Percentiles rank a stretch among this genome's conserved stretches.
Evolutionary conservation across 2,113 vertebrate species (phyloP).

Genomic region (Nycticryphes semicollaris): DNA sequence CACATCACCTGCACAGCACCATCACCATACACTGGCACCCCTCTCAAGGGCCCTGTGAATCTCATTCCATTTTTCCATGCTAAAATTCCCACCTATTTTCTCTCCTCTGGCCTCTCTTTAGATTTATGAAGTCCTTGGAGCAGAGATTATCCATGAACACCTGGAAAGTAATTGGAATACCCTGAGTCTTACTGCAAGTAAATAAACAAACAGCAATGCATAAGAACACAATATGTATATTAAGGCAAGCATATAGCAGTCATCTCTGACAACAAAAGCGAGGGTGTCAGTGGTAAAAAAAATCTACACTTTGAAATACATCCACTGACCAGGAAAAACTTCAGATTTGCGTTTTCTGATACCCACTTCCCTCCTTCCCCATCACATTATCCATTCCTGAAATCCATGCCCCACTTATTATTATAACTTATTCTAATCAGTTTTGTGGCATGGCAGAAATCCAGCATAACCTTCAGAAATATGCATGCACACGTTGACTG

Average conservation of each 20-base stretch:
- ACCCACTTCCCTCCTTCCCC: background rate
- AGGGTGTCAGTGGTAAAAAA: background rate
- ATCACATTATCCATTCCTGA: background rate
- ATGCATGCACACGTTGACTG: background rate
- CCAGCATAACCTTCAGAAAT: constrained; percentile 32
- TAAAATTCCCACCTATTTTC: background rate
- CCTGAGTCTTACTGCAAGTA: background rate
- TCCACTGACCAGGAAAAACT: background rate
- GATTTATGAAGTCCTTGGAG: background rate
- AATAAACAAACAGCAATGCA: background rate
- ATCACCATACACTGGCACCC: background rate
- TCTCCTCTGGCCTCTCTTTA: background rate
- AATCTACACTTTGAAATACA: background rate
- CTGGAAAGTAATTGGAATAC: background rate
- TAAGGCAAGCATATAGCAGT: background rate
- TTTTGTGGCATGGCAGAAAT: constrained; percentile 40
- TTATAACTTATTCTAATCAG: constrained; percentile 42
- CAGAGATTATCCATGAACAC: background rate
- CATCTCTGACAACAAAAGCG: background rate
- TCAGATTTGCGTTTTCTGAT: background rate
- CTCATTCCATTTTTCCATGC: background rate
- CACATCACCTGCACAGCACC: background rate
- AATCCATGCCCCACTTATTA: constrained; percentile 19
- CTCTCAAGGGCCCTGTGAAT: background rate
- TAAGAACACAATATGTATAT: background rate